Conservation (phyloP, 2,797 vertebrate species). For the Gastrophryne carolinensis region DNA sequence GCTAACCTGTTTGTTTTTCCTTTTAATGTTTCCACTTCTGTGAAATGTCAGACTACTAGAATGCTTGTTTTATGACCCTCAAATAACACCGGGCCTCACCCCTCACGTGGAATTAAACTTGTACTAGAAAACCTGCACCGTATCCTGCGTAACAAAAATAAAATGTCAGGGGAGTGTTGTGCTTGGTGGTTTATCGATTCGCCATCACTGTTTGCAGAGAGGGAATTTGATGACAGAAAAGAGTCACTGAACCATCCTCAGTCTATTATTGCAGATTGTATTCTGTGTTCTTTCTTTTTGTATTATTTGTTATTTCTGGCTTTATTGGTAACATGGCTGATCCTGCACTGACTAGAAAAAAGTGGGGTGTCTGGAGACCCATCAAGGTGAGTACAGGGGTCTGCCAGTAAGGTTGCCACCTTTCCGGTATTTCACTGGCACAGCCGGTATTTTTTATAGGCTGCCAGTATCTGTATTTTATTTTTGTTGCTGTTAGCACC, state of each 20-base stretch:
- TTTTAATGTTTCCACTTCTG: too few species aligned
- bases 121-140: neutral
- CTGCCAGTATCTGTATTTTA: too few species aligned
- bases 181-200: neutral
- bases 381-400: too few species aligned
- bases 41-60: too few species aligned
- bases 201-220: neutral
- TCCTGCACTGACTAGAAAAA: too few species aligned
- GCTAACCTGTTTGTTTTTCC: too few species aligned
- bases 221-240: neutral
- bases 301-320: neutral
- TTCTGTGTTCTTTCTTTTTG: neutral
- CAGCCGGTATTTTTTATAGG: too few species aligned
- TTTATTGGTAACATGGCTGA: too few species aligned
- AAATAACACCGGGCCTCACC: neutral
- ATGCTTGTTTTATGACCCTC: neutral
- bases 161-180: neutral
- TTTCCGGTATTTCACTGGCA: too few species aligned
- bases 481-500: too few species aligned
- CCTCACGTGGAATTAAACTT: neutral
- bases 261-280: neutral
- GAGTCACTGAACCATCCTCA: neutral
- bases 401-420: too few species aligned
- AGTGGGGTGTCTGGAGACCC: too few species aligned
- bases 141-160: neutral